Base-by-base conservation (phyloP, 2,797 vertebrate species). In the Anas bahamensis region DNA sequence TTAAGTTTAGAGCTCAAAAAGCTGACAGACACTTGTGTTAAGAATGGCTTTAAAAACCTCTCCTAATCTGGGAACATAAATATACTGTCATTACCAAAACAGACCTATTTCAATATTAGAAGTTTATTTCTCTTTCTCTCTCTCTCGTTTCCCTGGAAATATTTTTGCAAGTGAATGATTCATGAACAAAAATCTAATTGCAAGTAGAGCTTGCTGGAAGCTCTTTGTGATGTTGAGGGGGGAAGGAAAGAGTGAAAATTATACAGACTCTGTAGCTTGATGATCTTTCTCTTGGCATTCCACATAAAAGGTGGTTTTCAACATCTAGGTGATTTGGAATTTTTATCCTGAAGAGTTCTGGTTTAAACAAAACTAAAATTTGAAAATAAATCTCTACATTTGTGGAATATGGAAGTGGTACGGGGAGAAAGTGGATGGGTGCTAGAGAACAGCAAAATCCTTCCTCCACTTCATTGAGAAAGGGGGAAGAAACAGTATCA, bases 161-260 rank as follows among this genome's bases (percentile, higher is more conserved):
- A 81, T 59, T 81, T 95, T 91, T 80, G 37, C 56, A 89, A 92
- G 24, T 63, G 82, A 95, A 86, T 66, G 42, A 86, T 75, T 88
- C 39, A 59, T 64, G 63, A 12, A 69, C 28, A 85, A 75, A 93
- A 95, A 64, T n/a, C 39, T 82, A 84, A 86, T 60, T 91, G 60
- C 29, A 88, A 84, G 64, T 33, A 11, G n/a, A 83, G 26, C 35
- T 83, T 75, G 33, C 26, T 78, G 61, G 33, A 89, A 93, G 53
- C 11, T 55, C 22, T 73, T 81, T 74, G 12, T 83, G 39, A 29
- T 53, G 19, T 5, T 75, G 42, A 52, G 4, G 33, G 3, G 7
- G 83, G 39, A 95, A 91, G 66, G 37, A 78, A 17, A 81, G n/a
- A 61, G 7, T 10, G 13, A 59, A 93, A 85, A 89, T 26, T 3